phyloP scores from a whole-genome alignment of 2,113 vertebrate genomes.

The Pardalotus punctatus region DNA sequence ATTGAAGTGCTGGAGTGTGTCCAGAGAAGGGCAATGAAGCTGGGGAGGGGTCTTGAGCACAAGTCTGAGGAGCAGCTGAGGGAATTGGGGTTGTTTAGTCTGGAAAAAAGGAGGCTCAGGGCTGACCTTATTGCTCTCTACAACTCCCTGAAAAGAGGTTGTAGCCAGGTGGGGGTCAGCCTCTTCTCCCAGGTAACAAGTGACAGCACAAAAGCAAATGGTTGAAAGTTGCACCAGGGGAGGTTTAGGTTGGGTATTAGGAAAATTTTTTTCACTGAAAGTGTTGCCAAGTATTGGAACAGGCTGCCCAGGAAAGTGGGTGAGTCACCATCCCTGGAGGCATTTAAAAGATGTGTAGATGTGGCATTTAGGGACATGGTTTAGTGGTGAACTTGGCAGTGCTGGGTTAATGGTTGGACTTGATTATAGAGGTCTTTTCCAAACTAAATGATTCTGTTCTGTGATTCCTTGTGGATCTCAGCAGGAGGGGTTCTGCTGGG shows the following conservation, averaged over 20 bases:
- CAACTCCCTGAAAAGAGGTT: background rate
- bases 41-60: background rate
- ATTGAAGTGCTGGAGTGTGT: background rate
- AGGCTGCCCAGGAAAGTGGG: background rate
- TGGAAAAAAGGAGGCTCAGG: background rate
- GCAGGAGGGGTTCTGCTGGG: background rate
- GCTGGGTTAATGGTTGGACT: background rate
- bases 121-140: background rate
- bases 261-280: background rate
- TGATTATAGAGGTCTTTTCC: background rate
- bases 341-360: background rate
- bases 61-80: background rate
- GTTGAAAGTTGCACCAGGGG: background rate
- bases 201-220: background rate
- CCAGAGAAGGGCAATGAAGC: background rate
- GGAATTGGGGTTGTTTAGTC: background rate
- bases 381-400: background rate
- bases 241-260: background rate
- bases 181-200: background rate
- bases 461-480: background rate
- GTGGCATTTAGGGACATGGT: background rate
- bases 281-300: background rate
- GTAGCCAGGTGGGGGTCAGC: accelerated
- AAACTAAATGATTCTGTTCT: background rate
- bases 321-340: background rate